phyloP scores from a whole-genome alignment of 37 sponge, comb jelly and placozoan species.

The Geodia barretti region DNA sequence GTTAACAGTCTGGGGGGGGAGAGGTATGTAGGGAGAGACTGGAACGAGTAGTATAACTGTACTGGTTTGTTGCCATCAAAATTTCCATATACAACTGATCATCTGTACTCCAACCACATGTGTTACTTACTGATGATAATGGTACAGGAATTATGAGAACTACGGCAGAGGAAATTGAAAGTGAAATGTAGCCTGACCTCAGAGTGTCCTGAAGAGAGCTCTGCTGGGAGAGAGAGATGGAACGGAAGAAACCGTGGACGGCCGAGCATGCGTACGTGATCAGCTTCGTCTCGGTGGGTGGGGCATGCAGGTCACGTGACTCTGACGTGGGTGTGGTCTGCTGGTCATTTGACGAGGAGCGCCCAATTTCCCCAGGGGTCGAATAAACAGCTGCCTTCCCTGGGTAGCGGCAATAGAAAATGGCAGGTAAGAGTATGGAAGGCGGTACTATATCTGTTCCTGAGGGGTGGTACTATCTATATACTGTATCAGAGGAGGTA shows the following conservation, averaged over 20 bases:
- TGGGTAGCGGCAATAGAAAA: no score
- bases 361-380: slow-evolving; percentile 7
- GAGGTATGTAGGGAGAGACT: background rate
- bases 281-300: background rate
- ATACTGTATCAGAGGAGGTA: no score
- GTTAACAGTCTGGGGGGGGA: slow-evolving; percentile 79
- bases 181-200: no score
- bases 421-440: no score
- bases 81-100: no score
- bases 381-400: no score
- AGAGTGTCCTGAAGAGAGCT: slow-evolving; percentile 95
- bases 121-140: no score
- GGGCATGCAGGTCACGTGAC: background rate
- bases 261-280: slow-evolving; percentile 71
- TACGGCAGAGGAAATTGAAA: no score
- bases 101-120: no score
- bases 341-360: background rate
- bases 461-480: no score
- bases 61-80: background rate
- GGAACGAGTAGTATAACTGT: background rate
- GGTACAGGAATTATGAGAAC: no score
- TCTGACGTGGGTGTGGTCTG: background rate
- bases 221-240: slow-evolving; percentile 85
- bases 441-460: no score
- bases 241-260: slow-evolving; percentile 90